These are phyloP conservation scores for Scaptomyza caliginosa DNA, from an alignment of 2,888 invertebrate genomes.

Conservation along the genomic window DNA sequence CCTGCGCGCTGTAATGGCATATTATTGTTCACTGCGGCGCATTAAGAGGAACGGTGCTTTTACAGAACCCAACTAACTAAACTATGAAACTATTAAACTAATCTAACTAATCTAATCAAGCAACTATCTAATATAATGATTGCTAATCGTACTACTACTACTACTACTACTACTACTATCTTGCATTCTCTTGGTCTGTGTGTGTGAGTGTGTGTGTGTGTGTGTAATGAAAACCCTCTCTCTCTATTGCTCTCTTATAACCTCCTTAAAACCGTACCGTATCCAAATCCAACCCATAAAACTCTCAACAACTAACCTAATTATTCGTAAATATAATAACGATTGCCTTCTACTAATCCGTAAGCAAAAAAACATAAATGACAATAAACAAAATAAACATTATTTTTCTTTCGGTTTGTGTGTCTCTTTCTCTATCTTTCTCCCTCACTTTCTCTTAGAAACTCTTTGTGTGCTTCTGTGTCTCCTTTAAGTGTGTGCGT, in stretches of 20 bases:
- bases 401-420: constrained; percentile 36
- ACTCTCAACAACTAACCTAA: constrained; percentile 12
- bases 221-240: constrained; percentile 8
- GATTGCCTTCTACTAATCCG: constrained; percentile 23
- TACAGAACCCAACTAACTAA: constrained; percentile 44
- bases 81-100: constrained; percentile 12
- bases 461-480: too few species aligned
- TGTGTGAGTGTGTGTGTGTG: constrained; percentile 42
- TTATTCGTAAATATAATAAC: not conserved
- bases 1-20: constrained; percentile 94
- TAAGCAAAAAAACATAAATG: constrained; percentile 2
- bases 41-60: constrained; percentile 91
- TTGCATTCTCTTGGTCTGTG: too few species aligned
- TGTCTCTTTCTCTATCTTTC: constrained; percentile 16
- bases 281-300: constrained; percentile 2
- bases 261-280: constrained; percentile 3
- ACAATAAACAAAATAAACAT: not conserved
- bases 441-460: constrained; percentile 2
- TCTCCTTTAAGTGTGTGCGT: constrained; percentile 3
- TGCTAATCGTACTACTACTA: constrained; percentile 40
- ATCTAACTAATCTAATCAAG: constrained; percentile 1
- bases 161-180: constrained; percentile 36
- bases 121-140: constrained; percentile 37
- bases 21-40: constrained; percentile 94
- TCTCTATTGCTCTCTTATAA: not conserved